Percentiles rank a stretch among this genome's conserved stretches.
Evolutionary conservation across 2,113 vertebrate species (phyloP).

Genomic region (Spilogale gracilis): DNA sequence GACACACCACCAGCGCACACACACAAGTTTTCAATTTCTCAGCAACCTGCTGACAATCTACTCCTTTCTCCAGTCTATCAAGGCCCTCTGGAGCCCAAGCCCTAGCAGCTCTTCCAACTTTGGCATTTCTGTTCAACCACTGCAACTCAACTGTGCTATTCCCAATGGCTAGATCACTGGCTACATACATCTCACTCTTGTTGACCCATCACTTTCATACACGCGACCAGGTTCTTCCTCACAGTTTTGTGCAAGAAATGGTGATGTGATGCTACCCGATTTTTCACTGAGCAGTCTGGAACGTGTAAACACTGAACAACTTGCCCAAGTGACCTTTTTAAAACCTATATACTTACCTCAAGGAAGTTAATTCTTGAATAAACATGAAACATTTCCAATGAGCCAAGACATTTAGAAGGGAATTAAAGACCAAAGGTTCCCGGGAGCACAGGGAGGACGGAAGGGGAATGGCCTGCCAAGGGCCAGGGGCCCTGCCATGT

Average conservation of each 20-base stretch:
- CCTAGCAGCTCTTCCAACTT: not conserved
- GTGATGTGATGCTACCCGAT: not conserved
- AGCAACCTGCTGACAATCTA: not conserved
- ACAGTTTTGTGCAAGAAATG: not conserved
- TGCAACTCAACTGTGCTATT: not conserved
- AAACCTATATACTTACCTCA: conserved; percentile 50
- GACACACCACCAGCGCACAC: not conserved
- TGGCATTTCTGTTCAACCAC: not conserved
- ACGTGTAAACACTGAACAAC: not conserved
- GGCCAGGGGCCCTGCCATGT: not conserved
- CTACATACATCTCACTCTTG: not conserved
- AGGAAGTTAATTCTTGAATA: conserved; percentile 9
- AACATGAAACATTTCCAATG: not conserved
- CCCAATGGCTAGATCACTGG: fast-evolving
- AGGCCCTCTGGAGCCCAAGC: not conserved
- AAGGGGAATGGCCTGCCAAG: not conserved
- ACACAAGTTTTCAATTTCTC: not conserved
- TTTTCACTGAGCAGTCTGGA: not conserved
- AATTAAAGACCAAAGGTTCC: conserved; percentile 30
- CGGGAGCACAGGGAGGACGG: not conserved
- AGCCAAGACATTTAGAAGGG: not conserved
- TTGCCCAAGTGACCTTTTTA: conserved; percentile 34
- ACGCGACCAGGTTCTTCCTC: not conserved
- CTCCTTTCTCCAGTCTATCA: not conserved
- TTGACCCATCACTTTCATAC: not conserved